phyloP scores from a whole-genome alignment of 2,113 vertebrate genomes.

The Brevimyrus niger region DNA sequence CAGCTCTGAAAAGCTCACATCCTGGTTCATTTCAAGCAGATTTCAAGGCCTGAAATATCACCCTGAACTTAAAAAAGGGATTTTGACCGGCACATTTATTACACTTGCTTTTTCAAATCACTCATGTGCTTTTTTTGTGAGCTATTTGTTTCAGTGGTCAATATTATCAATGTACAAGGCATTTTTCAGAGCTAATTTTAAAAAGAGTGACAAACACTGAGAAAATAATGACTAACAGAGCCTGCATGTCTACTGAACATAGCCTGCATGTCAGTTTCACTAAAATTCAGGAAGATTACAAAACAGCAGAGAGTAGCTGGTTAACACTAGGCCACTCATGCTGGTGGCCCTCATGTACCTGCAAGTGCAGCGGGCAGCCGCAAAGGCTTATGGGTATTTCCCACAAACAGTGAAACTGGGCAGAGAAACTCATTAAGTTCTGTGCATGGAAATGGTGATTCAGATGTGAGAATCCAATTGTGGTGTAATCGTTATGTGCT shows the following conservation, averaged over 20 bases:
- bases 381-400: background rate
- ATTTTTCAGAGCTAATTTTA: background rate
- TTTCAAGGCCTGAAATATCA: background rate
- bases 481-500: background rate
- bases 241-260: background rate
- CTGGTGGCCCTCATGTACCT: background rate
- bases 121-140: background rate
- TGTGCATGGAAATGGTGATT: background rate
- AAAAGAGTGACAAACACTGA: background rate
- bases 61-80: background rate
- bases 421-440: background rate
- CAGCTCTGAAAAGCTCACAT: background rate
- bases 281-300: background rate
- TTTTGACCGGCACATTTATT: background rate
- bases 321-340: background rate
- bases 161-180: background rate
- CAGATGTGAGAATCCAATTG: background rate
- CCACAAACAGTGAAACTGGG: background rate
- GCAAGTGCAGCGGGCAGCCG: background rate
- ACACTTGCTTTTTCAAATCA: background rate
- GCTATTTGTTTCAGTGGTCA: background rate
- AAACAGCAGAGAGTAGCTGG: background rate
- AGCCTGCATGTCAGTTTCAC: background rate
- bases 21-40: background rate
- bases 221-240: background rate